phyloP scores from a whole-genome alignment of 2,888 invertebrate genomes.

The Melanostoma scalare region DNA sequence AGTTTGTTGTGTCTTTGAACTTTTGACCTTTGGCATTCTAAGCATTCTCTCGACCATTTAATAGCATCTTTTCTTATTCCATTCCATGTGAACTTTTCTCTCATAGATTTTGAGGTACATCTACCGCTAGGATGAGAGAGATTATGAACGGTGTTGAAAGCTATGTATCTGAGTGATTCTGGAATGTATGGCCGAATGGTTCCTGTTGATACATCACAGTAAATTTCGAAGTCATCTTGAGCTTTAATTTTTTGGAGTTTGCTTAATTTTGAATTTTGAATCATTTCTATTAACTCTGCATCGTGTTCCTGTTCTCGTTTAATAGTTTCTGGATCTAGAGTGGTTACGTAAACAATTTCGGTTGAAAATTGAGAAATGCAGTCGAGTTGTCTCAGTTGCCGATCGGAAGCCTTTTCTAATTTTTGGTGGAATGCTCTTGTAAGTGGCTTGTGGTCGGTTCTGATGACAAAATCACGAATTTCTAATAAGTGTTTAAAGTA shows the following conservation, averaged over 20 bases:
- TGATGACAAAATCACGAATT: neutral
- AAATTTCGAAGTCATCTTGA: slow-evolving; percentile 36
- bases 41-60: slow-evolving; percentile 76
- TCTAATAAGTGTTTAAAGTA: slow-evolving; percentile 9
- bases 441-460: slow-evolving; percentile 8
- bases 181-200: slow-evolving; percentile 73
- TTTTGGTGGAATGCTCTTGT: neutral
- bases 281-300: slow-evolving; percentile 1
- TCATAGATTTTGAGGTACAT: slow-evolving; percentile 69
- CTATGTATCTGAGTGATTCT: slow-evolving; percentile 53
- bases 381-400: slow-evolving; percentile 6
- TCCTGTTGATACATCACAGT: slow-evolving; percentile 69
- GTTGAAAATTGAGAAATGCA: slow-evolving; percentile 1
- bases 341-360: neutral
- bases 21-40: slow-evolving; percentile 77
- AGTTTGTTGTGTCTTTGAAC: slow-evolving; percentile 74
- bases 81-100: slow-evolving; percentile 75
- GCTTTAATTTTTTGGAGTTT: slow-evolving; percentile 17
- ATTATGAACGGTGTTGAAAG: slow-evolving; percentile 63
- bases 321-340: neutral
- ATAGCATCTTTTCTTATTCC: slow-evolving; percentile 74
- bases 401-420: neutral
- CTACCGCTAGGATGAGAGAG: slow-evolving; percentile 66
- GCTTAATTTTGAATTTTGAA: neutral
- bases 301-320: neutral